These are phyloP conservation scores for Toxotes lorentzi DNA, from an alignment of 2,797 vertebrate species.

Conservation along the genomic window DNA sequence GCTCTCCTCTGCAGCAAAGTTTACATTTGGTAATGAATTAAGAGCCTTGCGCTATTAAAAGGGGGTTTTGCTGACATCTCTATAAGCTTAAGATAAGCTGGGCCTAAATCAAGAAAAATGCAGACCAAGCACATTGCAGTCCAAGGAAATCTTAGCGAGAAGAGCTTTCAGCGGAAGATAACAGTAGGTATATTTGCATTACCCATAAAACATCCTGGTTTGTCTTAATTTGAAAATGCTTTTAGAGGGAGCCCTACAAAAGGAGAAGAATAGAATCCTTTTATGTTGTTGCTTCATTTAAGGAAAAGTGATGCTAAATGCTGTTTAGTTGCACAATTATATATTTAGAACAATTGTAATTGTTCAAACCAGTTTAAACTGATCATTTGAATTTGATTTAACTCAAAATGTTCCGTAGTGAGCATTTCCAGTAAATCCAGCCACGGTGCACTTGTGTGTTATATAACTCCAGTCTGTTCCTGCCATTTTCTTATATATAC, in stretches of 20 bases:
- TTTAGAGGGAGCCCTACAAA: constrained; percentile 37
- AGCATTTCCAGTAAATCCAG: background rate
- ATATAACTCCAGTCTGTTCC: constrained; percentile 26
- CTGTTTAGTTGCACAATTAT: background rate
- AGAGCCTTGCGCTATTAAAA: constrained; percentile 79
- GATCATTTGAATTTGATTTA: background rate
- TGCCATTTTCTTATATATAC: constrained; percentile 14
- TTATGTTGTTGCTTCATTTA: constrained; percentile 16
- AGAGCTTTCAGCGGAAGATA: constrained; percentile 76
- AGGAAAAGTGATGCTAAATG: constrained; percentile 1
- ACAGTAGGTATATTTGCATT: constrained; percentile 73
- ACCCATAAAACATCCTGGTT: constrained; percentile 59
- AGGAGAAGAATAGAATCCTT: constrained; percentile 12
- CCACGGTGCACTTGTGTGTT: constrained; percentile 20
- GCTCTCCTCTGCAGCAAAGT: constrained; percentile 74
- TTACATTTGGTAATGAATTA: constrained; percentile 84
- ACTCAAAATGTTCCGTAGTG: background rate
- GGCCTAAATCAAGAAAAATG: constrained; percentile 83
- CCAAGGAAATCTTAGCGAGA: constrained; percentile 73
- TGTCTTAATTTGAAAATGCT: constrained; percentile 63
- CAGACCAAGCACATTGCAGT: constrained; percentile 77
- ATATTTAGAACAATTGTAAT: background rate
- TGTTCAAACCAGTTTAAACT: background rate
- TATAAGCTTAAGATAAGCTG: constrained; percentile 82
- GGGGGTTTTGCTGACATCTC: constrained; percentile 80